phyloP scores from a whole-genome alignment of 2,888 invertebrate genomes.

The Clivina fossor region DNA sequence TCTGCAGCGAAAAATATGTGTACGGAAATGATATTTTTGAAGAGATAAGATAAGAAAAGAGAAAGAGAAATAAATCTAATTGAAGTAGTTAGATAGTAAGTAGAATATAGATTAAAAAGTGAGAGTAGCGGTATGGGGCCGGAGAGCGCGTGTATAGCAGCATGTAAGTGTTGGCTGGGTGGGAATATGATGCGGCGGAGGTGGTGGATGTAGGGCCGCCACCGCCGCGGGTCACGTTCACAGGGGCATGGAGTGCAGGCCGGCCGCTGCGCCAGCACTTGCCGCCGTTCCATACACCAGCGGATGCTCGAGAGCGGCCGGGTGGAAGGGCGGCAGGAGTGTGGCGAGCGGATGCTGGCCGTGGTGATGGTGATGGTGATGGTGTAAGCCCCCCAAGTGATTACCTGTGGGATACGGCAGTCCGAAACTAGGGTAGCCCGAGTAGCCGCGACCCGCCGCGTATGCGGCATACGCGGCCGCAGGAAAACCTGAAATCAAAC shows the following conservation, averaged over 20 bases:
- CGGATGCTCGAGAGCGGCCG: conserved; percentile 64
- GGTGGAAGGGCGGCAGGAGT: conserved; percentile 68
- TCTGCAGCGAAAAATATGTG: too few relatives aligned
- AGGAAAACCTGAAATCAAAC: conserved; percentile 77
- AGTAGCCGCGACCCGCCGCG: conserved; percentile 94
- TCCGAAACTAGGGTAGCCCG: conserved; percentile 97
- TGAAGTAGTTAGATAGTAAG: neutral
- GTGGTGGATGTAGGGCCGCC: neutral
- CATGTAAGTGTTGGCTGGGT: neutral
- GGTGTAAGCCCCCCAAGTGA: conserved; percentile 78
- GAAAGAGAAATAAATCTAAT: neutral
- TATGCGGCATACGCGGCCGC: conserved; percentile 94
- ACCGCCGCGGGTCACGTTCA: conserved; percentile 58
- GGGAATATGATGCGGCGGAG: neutral
- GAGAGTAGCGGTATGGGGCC: neutral
- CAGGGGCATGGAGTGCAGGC: conserved; percentile 78
- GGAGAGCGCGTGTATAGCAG: neutral
- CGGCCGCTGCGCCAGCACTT: conserved; percentile 51
- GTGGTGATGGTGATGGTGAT: conserved; percentile 62
- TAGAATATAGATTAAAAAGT: neutral
- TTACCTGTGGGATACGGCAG: conserved; percentile 98
- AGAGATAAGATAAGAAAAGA: neutral
- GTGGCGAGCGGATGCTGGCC: conserved; percentile 61
- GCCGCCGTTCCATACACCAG: conserved; percentile 58
- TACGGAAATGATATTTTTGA: too few relatives aligned